Evolutionary conservation across 2,888 invertebrate species (phyloP), one percentile per base, ranked within the genome.

Genomic region (Geophilus truncorum): DNA sequence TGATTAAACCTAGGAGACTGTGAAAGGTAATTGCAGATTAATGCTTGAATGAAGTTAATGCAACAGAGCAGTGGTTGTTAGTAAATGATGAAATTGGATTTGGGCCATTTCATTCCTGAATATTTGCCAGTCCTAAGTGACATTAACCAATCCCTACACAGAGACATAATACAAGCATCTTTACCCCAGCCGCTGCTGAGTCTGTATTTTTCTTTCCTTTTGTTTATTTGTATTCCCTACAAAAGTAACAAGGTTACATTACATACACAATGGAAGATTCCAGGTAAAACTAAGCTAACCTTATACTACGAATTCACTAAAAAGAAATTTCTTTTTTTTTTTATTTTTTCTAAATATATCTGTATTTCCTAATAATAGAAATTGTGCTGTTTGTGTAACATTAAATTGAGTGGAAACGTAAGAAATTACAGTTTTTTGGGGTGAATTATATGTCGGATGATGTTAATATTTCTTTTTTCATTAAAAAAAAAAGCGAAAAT

Each of bases 31-130:
- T 51, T 32, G 9, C 3, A 9, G 18, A 45, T 45, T 70, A 28
- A 70, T 70, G 4, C 25, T 70, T 10, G 70, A 70, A 70, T 10
- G 70, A 70, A 70, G 28, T 45, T 51, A 28, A 70, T 70, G 25
- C 70, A 70, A 25, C 10, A 70, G 10, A 28, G 25, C 28, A 28
- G 70, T 70, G 70, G 70, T 70, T 70, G 70, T 70, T 70, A 28
- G 70, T 70, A 70, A 70, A 70, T 70, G 70, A 15, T 70, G 15
- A 70, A 70, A 70, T 70, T 70, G 70, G 70, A 70, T 70, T 70
- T 28, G 25, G 25, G 70, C 70, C 70, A 70, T 70, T 70, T 70
- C 70, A 70, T 70, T 70, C 70, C 70, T 70, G 70, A 70, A 70
- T 70, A 70, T 70, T 28, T 70, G 70, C 70, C 70, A 70, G 70